Conservation (phyloP, 2,113 vertebrate species). For the Bos javanicus region DNA sequence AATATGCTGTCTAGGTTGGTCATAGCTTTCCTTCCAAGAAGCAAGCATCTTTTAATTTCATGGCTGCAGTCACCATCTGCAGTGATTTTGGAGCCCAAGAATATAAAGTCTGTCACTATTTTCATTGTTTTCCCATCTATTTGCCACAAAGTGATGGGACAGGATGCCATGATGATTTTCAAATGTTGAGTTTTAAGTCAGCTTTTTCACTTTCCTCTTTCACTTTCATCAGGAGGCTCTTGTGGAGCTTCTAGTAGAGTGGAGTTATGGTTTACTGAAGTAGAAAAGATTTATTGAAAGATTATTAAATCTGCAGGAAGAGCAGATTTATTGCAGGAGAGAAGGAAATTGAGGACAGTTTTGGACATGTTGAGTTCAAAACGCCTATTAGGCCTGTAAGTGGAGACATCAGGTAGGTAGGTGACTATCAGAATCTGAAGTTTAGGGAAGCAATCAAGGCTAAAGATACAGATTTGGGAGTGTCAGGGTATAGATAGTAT, state of each 20-base stretch:
- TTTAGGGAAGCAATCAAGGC: not conserved
- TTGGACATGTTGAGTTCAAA: not conserved
- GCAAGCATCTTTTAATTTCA: not conserved
- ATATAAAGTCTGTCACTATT: not conserved
- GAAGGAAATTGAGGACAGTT: not conserved
- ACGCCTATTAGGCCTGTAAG: not conserved
- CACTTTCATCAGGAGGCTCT: not conserved
- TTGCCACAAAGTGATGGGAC: not conserved
- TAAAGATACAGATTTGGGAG: not conserved
- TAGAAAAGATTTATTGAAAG: not conserved
- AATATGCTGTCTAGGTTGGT: not conserved
- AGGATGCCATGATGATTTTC: not conserved
- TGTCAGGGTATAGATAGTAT: not conserved
- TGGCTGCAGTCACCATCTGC: not conserved
- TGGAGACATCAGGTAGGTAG: not conserved
- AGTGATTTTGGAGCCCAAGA: not conserved
- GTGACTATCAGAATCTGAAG: not conserved
- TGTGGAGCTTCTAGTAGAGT: not conserved
- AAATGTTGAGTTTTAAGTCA: not conserved
- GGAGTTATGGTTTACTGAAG: not conserved
- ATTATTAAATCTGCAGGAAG: not conserved
- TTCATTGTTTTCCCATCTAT: not conserved
- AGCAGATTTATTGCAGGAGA: not conserved
- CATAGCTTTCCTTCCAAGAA: not conserved
- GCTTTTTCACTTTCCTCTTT: not conserved